Percentiles rank a stretch among this genome's conserved stretches.
phyloP scores from a whole-genome alignment of 2,797 vertebrate genomes.

The Nyctibius grandis region DNA sequence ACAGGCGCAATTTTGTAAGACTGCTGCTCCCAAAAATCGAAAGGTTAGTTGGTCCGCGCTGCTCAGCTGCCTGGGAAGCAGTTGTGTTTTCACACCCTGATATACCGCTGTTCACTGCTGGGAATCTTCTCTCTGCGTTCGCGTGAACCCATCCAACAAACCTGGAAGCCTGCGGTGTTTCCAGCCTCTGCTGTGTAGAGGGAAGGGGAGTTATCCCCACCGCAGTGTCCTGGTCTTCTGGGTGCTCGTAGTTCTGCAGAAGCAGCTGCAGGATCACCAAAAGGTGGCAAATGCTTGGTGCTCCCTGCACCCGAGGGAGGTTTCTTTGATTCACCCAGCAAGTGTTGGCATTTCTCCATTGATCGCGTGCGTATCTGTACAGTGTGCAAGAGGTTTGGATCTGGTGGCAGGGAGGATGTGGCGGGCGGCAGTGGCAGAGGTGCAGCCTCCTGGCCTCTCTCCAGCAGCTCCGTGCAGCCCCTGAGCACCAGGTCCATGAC shows the following conservation, averaged over 20 bases:
- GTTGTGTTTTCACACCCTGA: neutral
- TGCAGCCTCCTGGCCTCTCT: neutral
- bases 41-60: neutral
- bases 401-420: neutral
- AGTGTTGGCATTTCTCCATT: neutral
- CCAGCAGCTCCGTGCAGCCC: rapidly evolving
- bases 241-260: neutral
- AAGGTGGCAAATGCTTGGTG: neutral
- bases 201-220: neutral
- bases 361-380: rapidly evolving
- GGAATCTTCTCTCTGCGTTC: neutral
- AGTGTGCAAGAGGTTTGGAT: neutral
- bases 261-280: neutral
- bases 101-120: rapidly evolving
- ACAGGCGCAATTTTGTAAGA: neutral
- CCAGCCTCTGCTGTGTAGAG: neutral
- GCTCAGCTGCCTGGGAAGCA: neutral
- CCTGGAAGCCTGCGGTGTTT: neutral
- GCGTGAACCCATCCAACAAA: neutral
- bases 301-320: rapidly evolving
- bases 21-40: neutral
- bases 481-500: neutral
- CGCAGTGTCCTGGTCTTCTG: neutral
- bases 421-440: neutral
- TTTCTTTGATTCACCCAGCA: neutral